Conservation (phyloP, 92 coral and sea anemone species). For the Blastomussa wellsi region DNA sequence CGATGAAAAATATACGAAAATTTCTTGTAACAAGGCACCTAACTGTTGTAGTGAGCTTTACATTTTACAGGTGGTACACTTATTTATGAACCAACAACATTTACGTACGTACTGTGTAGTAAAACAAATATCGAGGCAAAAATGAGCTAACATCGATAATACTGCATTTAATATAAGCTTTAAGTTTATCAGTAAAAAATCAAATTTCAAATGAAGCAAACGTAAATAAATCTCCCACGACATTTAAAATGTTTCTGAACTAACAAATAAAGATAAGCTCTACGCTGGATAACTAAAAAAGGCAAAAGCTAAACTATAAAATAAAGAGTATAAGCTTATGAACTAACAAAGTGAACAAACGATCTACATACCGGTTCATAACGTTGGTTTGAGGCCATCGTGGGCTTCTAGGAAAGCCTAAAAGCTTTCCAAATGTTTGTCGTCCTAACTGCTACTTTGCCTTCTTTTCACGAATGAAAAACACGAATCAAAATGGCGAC, state of each 20-base stretch:
- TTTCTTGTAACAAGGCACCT: neutral
- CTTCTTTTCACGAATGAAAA: neutral
- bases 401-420: slow-evolving; percentile 42
- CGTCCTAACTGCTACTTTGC: neutral
- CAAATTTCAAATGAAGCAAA: neutral
- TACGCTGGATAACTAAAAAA: neutral
- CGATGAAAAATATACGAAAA: neutral
- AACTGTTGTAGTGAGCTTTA: neutral
- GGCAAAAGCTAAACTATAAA: neutral
- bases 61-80: neutral
- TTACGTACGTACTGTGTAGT: neutral
- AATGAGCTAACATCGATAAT: neutral
- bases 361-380: slow-evolving; percentile 64
- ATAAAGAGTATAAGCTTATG: neutral
- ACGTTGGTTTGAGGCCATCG: slow-evolving; percentile 67
- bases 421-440: neutral
- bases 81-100: neutral
- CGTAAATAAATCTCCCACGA: neutral
- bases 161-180: too few species aligned
- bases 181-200: neutral
- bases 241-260: neutral
- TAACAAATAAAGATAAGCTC: neutral
- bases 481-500: slow-evolving; percentile 14
- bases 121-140: neutral
- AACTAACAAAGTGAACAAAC: slow-evolving; percentile 15